phyloP scores from a whole-genome alignment of 2,888 invertebrate genomes.

The Cryptus viduatorius region DNA sequence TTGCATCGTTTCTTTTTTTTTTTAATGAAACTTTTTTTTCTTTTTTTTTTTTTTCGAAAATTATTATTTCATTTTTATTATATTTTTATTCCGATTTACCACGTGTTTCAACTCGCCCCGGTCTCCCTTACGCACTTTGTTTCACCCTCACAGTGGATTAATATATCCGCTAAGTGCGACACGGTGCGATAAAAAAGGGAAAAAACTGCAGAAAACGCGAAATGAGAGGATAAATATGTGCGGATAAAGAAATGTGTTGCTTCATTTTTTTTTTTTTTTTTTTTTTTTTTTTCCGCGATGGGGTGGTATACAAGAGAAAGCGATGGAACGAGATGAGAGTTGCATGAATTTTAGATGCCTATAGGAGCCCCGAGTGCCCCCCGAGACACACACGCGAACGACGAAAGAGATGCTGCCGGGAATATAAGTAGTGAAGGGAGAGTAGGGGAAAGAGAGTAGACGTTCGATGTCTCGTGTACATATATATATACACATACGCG shows the following conservation, averaged over 20 bases:
- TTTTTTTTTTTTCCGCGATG: conserved; percentile 2
- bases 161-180: conserved; percentile 35
- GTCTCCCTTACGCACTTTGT: background rate
- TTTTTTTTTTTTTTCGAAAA: too few relatives aligned
- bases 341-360: conserved; percentile 61
- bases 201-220: background rate
- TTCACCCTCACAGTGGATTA: conserved; percentile 28
- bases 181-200: background rate
- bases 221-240: conserved; percentile 25
- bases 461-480: conserved; percentile 39
- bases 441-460: conserved; percentile 42
- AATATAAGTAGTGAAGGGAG: conserved; percentile 33
- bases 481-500: background rate
- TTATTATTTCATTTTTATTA: too few relatives aligned
- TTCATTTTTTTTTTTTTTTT: conserved; percentile 24
- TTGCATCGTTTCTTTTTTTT: too few relatives aligned
- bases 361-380: conserved; percentile 24
- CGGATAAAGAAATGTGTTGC: conserved; percentile 17
- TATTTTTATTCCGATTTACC: too few relatives aligned
- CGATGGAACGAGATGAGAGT: conserved; percentile 27
- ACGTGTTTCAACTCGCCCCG: too few relatives aligned
- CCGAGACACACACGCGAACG: conserved; percentile 21
- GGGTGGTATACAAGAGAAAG: conserved; percentile 23
- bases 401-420: conserved; percentile 11
- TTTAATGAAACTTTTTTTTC: too few relatives aligned